These are phyloP conservation scores for Dascillus cervinus DNA, from an alignment of 2,888 invertebrate genomes.

Conservation along the genomic window DNA sequence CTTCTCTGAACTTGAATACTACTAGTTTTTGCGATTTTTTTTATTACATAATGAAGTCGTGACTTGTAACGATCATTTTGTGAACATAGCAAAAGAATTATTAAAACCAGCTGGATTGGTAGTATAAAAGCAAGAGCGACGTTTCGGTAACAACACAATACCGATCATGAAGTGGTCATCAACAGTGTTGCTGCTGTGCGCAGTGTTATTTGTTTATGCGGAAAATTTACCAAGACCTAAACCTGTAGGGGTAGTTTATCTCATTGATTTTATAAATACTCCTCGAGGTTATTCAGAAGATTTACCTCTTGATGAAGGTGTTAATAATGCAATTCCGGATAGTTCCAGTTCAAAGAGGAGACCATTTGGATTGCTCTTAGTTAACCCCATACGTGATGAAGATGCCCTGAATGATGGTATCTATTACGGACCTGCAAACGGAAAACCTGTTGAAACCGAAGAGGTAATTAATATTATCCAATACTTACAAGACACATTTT, in stretches of 20 bases:
- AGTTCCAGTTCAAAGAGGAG: background rate
- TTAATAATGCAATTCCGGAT: background rate
- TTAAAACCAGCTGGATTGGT: slow-evolving; percentile 1
- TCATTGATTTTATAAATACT: slow-evolving; percentile 19
- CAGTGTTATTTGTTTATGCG: slow-evolving; percentile 2
- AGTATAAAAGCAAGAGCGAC: slow-evolving; percentile 4
- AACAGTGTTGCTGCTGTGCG: slow-evolving; percentile 8
- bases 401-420: slow-evolving; percentile 33
- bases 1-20: slow-evolving; percentile 1
- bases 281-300: no score
- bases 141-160: no score
- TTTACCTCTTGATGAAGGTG: background rate
- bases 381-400: slow-evolving; percentile 21
- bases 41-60: slow-evolving; percentile 6
- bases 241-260: slow-evolving; percentile 26
- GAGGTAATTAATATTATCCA: slow-evolving; percentile 3
- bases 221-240: slow-evolving; percentile 1
- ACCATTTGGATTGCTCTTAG: background rate
- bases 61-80: slow-evolving; percentile 11
- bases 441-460: slow-evolving; percentile 16
- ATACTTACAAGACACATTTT: no score
- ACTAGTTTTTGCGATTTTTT: slow-evolving; percentile 4
- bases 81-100: no score
- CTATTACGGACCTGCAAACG: slow-evolving; percentile 32
- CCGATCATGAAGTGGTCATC: slow-evolving; percentile 10